Percentiles rank a stretch among this genome's conserved stretches.
These are phyloP conservation scores for Erebia aethiops DNA, from an alignment of 2,888 invertebrate genomes.

Conservation along the genomic window DNA sequence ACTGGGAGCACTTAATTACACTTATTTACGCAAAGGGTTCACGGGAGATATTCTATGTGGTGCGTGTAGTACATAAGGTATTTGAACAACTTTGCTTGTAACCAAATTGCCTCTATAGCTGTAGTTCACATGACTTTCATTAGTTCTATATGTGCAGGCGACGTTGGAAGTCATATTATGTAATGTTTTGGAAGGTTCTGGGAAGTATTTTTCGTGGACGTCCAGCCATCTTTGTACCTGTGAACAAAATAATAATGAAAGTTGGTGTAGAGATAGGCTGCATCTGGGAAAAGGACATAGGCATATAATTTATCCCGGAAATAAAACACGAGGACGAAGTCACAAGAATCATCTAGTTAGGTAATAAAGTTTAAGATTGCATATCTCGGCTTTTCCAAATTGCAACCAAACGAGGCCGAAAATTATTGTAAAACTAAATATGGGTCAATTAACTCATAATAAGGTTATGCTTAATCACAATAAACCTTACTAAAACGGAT, in stretches of 20 bases:
- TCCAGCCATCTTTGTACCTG: conserved; percentile 49
- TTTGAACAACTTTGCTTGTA: conserved; percentile 14
- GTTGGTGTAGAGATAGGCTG: too few species aligned
- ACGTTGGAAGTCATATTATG: not conserved
- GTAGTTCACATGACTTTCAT: conserved; percentile 27
- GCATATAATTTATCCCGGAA: too few species aligned
- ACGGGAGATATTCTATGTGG: conserved; percentile 40
- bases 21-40: conserved; percentile 28
- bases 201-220: conserved; percentile 47
- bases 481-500: too few species aligned
- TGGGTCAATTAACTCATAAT: too few species aligned
- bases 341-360: too few species aligned
- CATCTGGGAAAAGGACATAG: too few species aligned
- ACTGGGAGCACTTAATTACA: not conserved
- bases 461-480: too few species aligned
- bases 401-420: too few species aligned
- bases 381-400: too few species aligned
- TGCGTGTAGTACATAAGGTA: conserved; percentile 31
- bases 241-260: conserved; percentile 12
- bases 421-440: too few species aligned
- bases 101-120: conserved; percentile 20
- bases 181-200: conserved; percentile 5
- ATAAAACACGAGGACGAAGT: too few species aligned
- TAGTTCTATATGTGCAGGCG: conserved; percentile 27
- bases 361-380: too few species aligned